Evolutionary conservation across 37 sponge, comb jelly and placozoan genomes (phyloP).

Genomic region (Oopsacas minuta): DNA sequence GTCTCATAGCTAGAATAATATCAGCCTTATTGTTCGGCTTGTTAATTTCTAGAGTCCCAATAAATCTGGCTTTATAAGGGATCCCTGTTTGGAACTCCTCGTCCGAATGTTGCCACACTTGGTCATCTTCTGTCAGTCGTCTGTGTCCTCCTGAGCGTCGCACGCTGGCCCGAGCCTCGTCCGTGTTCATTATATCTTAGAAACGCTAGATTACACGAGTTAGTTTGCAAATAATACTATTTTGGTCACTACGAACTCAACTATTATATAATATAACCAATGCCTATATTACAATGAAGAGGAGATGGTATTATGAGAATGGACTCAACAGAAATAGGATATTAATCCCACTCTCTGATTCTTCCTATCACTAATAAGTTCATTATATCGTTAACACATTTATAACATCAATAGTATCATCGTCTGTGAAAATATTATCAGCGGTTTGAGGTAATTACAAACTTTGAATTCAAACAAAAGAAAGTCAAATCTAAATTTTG

Average conservation of each 20-base stretch:
- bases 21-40: conserved; percentile 73
- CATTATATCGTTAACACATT: no score
- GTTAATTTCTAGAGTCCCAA: conserved; percentile 79
- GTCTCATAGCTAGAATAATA: conserved; percentile 88
- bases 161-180: not conserved
- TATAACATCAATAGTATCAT: no score
- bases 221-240: not conserved
- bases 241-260: not conserved
- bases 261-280: not conserved
- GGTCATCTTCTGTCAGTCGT: not conserved
- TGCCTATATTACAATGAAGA: not conserved
- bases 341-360: not conserved
- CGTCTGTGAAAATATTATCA: no score
- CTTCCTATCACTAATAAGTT: no score
- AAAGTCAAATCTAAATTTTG: no score
- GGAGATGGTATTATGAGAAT: not conserved
- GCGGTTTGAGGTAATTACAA: no score
- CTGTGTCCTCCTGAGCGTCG: not conserved
- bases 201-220: not conserved
- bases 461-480: no score
- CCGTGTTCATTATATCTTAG: not conserved
- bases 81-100: not conserved
- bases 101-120: conserved; percentile 11
- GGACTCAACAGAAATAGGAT: not conserved
- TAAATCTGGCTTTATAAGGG: conserved; percentile 46